A percentile compares a stretch with the other conserved stretches of the same genome.
Evolutionary conservation across 2,888 invertebrate species (phyloP).

Genomic region (Orgyia antiqua): DNA sequence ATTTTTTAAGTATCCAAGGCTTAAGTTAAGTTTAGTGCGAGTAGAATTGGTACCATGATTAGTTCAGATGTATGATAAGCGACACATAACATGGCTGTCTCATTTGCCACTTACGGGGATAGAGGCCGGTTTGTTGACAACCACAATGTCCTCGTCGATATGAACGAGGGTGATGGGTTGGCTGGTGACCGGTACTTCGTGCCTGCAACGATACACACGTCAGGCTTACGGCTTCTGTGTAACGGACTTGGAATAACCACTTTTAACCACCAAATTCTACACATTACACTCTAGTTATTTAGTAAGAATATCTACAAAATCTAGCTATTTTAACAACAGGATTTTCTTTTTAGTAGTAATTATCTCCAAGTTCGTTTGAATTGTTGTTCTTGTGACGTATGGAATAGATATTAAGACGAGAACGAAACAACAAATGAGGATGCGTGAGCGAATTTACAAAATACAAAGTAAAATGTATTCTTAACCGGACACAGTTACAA

Average conservation of each 20-base stretch:
- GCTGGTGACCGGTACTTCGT: conserved; percentile 99
- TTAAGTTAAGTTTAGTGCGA: too few relatives aligned
- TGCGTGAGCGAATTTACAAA: conserved; percentile 46
- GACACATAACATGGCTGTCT: conserved; percentile 86
- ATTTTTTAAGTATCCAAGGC: too few relatives aligned
- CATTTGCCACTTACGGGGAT: conserved; percentile 98
- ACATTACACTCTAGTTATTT: too few relatives aligned
- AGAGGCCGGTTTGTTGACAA: conserved; percentile 99
- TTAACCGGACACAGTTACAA: conserved; percentile 14
- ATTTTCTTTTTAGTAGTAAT: too few relatives aligned
- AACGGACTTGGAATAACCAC: conserved; percentile 41
- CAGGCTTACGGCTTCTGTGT: conserved; percentile 45
- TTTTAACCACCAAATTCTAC: too few relatives aligned
- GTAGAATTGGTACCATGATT: too few relatives aligned
- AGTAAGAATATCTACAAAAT: too few relatives aligned
- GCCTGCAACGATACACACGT: conserved; percentile 85
- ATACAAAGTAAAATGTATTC: conserved; percentile 17
- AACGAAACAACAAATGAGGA: conserved; percentile 66
- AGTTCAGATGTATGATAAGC: conserved; percentile 85
- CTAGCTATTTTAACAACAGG: too few relatives aligned
- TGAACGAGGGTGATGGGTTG: conserved; percentile 97
- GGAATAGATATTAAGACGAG: conserved; percentile 48
- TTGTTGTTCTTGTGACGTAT: conserved; percentile 47
- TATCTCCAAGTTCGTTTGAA: conserved; percentile 50
- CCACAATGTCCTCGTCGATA: conserved; percentile 99